These are phyloP conservation scores for Tribolium castaneum DNA, from an alignment of 1,140 invertebrate species.

Conservation along the genomic window DNA sequence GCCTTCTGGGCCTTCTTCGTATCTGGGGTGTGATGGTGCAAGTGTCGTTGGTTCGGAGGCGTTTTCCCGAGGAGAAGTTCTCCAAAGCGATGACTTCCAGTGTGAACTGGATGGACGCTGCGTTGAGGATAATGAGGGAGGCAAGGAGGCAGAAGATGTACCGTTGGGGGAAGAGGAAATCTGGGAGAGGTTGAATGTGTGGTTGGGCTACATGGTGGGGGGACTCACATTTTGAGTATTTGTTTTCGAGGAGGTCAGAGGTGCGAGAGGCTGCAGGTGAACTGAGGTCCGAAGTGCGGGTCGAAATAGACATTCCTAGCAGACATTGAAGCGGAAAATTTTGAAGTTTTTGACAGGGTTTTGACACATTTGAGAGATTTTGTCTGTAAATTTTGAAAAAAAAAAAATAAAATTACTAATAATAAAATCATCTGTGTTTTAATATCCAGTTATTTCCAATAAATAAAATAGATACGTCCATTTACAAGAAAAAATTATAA, in stretches of 20 bases:
- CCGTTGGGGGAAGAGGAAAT: background rate
- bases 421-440: too few relatives aligned
- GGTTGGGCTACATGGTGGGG: background rate
- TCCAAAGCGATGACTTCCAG: background rate
- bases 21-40: background rate
- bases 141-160: background rate
- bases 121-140: background rate
- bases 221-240: background rate
- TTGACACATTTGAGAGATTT: too few relatives aligned
- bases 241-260: background rate
- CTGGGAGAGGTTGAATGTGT: background rate
- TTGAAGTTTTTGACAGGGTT: background rate
- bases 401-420: too few relatives aligned
- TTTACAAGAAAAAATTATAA: too few relatives aligned
- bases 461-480: too few relatives aligned
- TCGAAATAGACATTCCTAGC: too few relatives aligned
- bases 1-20: too few relatives aligned
- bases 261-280: too few relatives aligned
- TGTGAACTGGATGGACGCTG: too few relatives aligned
- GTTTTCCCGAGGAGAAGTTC: background rate
- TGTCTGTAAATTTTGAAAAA: too few relatives aligned
- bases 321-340: background rate
- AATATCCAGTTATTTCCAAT: too few relatives aligned
- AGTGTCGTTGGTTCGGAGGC: background rate
- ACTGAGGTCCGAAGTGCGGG: background rate